Evolutionary conservation across 1,140 invertebrate species (phyloP), one percentile per base, ranked within the genome.

Genomic region (Conopomorpha cramerella): DNA sequence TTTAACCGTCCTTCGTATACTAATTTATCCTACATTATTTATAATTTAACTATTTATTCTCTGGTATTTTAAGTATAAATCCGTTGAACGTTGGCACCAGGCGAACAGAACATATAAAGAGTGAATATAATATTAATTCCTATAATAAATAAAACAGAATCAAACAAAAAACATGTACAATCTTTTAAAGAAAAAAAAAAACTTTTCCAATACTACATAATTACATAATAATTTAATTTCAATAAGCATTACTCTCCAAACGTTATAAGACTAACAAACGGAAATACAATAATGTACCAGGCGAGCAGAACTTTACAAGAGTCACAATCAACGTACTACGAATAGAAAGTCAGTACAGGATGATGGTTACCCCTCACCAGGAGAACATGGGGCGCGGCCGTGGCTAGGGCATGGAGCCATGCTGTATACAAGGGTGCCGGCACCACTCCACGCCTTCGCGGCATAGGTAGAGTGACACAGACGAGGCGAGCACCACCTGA

Each of bases 261-360:
- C n/a, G n/a, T n/a, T n/a, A n/a, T n/a, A n/a, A n/a, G n/a, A n/a
- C n/a, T n/a, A n/a, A n/a, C n/a, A n/a, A n/a, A n/a, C n/a, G n/a
- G n/a, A n/a, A n/a, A n/a, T n/a, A n/a, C n/a, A n/a, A n/a, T n/a
- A n/a, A n/a, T n/a, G n/a, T n/a, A n/a, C n/a, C n/a, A n/a, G n/a
- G n/a, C n/a, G n/a, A n/a, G n/a, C n/a, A n/a, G n/a, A n/a, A n/a
- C n/a, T n/a, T n/a, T n/a, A n/a, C n/a, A n/a, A n/a, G n/a, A n/a
- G n/a, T n/a, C n/a, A n/a, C n/a, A n/a, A n/a, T n/a, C n/a, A n/a
- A n/a, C n/a, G n/a, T n/a, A n/a, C n/a, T 60, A 98, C 26, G 95
- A 97, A 77, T 98, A 98, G 81, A 96, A 98, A 26, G 96, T 99
- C 36, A 99, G 82, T 19, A 98, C 95, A 48, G 93, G 94, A 6